phyloP scores from a whole-genome alignment of 2,797 vertebrate genomes.

The Parambassis ranga region DNA sequence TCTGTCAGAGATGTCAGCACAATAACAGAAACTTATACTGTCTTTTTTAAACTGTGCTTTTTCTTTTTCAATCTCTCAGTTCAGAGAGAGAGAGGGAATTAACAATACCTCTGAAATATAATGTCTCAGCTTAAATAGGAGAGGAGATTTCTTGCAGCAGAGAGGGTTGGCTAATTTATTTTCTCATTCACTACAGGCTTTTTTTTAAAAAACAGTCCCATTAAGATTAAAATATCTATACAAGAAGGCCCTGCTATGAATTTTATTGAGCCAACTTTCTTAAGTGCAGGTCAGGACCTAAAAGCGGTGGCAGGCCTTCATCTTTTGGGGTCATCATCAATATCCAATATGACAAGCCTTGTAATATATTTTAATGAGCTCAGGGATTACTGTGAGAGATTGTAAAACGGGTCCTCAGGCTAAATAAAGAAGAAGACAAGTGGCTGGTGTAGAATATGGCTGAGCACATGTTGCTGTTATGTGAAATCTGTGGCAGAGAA shows the following conservation, averaged over 20 bases:
- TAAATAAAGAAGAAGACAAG: conserved; percentile 31
- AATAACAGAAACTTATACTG: conserved; percentile 28
- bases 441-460: conserved; percentile 13
- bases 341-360: conserved; percentile 44
- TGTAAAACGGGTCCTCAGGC: conserved; percentile 37
- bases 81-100: conserved; percentile 22
- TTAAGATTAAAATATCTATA: conserved; percentile 42
- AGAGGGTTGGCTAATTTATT: conserved; percentile 16
- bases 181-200: conserved; percentile 36
- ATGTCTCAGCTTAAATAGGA: conserved; percentile 12
- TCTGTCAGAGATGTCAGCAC: conserved; percentile 66
- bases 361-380: conserved; percentile 54
- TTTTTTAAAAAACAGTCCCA: conserved; percentile 38
- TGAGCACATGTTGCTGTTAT: conserved; percentile 12
- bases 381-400: conserved; percentile 26
- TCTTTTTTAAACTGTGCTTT: conserved; percentile 16
- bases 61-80: conserved; percentile 17
- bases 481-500: too few species aligned
- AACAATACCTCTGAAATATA: conserved; percentile 23
- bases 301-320: conserved; percentile 4
- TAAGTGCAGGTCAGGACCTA: conserved; percentile 30
- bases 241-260: conserved; percentile 30
- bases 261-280: conserved; percentile 33
- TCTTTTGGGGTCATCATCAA: conserved; percentile 29
- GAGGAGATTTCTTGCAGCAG: conserved; percentile 24